These are phyloP conservation scores for Sparus aurata DNA, from an alignment of 2,797 vertebrate genomes.

Conservation along the genomic window DNA sequence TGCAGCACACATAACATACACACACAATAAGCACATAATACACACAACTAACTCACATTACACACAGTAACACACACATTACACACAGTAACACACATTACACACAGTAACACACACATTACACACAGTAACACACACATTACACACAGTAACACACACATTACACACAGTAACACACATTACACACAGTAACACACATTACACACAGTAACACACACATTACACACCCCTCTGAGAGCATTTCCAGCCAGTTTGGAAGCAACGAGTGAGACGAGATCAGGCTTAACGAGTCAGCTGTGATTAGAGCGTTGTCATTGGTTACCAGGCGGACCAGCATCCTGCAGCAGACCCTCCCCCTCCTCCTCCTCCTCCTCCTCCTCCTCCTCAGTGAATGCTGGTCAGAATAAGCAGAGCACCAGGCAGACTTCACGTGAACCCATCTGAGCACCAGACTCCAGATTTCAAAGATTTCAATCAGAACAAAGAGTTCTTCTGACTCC, in stretches of 20 bases:
- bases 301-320: constrained; percentile 33
- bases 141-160: neutral
- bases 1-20: too few relatives aligned
- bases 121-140: neutral
- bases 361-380: constrained; percentile 24
- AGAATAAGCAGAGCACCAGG: constrained; percentile 55
- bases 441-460: constrained; percentile 21
- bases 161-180: constrained; percentile 1
- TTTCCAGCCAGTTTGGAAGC: constrained; percentile 35
- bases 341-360: neutral
- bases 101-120: constrained; percentile 6
- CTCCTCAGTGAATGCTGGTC: constrained; percentile 46
- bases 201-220: neutral
- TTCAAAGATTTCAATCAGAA: neutral
- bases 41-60: neutral
- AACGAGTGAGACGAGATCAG: constrained; percentile 23
- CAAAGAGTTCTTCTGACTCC: neutral
- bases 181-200: constrained; percentile 6
- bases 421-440: constrained; percentile 33
- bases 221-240: neutral
- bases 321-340: constrained; percentile 58
- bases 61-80: neutral
- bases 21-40: neutral
- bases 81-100: neutral
- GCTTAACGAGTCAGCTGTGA: constrained; percentile 35